phyloP scores from a whole-genome alignment of 2,113 vertebrate genomes.

The Pitta sordida region DNA sequence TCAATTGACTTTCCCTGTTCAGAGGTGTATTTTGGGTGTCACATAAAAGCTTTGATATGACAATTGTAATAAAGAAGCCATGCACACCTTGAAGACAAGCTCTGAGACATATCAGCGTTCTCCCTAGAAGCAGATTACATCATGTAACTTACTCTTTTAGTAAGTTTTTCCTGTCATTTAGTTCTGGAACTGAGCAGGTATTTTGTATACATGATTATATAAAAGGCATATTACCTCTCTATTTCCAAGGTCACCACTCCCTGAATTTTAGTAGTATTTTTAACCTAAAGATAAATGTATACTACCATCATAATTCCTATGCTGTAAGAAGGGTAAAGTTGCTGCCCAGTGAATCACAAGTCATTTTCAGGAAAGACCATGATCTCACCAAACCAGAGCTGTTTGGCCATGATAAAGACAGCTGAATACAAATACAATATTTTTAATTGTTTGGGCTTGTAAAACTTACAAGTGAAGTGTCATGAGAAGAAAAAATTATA shows the following conservation, averaged over 20 bases:
- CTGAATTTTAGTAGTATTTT: not conserved
- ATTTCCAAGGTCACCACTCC: not conserved
- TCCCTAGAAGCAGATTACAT: not conserved
- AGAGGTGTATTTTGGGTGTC: not conserved
- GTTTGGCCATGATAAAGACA: not conserved
- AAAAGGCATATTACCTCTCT: not conserved
- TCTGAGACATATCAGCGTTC: not conserved
- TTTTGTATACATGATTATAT: not conserved
- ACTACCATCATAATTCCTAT: not conserved
- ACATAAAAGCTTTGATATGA: not conserved
- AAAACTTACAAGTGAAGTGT: not conserved
- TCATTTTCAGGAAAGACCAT: not conserved
- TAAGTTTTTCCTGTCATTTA: fast-evolving
- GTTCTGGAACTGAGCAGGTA: not conserved
- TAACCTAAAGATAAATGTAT: not conserved
- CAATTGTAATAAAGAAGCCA: not conserved
- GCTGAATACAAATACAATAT: not conserved
- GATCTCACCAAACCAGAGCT: not conserved
- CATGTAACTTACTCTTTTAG: not conserved
- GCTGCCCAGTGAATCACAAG: not conserved
- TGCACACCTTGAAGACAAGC: not conserved
- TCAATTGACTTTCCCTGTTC: not conserved
- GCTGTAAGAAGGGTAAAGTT: not conserved
- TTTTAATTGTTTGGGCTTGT: not conserved
- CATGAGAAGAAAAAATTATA: fast-evolving